phyloP scores from a whole-genome alignment of 2,113 vertebrate species.

The Dipodomys ordii region DNA sequence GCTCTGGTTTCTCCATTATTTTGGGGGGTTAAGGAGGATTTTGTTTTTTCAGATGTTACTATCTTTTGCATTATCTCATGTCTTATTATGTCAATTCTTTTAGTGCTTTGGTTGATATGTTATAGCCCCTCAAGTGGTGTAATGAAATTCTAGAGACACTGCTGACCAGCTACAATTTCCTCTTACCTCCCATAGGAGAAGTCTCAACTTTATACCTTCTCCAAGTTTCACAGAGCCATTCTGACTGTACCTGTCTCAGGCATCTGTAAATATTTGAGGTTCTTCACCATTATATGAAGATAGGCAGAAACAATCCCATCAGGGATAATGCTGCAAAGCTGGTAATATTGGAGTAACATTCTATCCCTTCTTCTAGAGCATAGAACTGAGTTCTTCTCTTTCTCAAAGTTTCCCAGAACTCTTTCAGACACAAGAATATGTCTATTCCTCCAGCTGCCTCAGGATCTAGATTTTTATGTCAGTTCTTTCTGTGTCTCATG shows the following conservation, averaged over 20 bases:
- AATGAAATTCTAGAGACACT: neutral
- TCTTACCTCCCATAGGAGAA: neutral
- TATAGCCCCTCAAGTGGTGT: neutral
- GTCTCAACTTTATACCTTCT: neutral
- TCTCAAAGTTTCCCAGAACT: neutral
- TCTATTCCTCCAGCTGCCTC: neutral
- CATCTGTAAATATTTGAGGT: neutral
- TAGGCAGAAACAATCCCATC: too few species aligned
- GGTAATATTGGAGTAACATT: too few species aligned
- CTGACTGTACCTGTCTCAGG: too few species aligned
- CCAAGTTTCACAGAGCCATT: neutral
- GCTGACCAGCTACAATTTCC: neutral
- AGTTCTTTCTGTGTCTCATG: neutral
- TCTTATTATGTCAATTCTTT: neutral
- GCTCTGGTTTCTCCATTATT: too few species aligned
- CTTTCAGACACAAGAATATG: neutral
- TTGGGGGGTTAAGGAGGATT: too few species aligned
- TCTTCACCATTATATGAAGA: neutral
- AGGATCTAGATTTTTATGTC: too few species aligned
- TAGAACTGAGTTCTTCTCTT: neutral
- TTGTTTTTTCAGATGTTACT: neutral
- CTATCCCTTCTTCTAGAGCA: too few species aligned
- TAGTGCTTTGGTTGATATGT: neutral
- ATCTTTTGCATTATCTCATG: neutral
- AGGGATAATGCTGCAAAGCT: too few species aligned